phyloP scores from a whole-genome alignment of 2,888 invertebrate genomes.

The Troilus luridus region DNA sequence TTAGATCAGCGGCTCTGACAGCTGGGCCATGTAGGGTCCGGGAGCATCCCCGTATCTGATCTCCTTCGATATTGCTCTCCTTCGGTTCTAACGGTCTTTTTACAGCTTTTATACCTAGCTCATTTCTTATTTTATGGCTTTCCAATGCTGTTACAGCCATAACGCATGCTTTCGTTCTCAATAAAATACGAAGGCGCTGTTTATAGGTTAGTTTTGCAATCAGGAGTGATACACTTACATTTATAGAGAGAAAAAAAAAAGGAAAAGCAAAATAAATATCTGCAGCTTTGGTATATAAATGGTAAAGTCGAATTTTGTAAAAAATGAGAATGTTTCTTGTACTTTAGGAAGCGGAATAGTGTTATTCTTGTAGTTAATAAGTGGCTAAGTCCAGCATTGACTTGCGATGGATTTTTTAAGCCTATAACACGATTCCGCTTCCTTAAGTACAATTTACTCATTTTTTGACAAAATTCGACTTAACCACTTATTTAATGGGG shows the following conservation, averaged over 20 bases:
- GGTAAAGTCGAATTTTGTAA: too few species aligned
- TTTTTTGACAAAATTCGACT: too few species aligned
- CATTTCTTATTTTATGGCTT: not conserved
- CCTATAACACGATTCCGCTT: too few species aligned
- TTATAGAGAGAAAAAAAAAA: not conserved
- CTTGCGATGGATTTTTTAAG: too few species aligned
- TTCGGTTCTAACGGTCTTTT: not conserved
- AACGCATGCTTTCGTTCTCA: not conserved
- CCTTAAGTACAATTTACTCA: too few species aligned
- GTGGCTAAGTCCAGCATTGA: too few species aligned
- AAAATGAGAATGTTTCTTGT: too few species aligned
- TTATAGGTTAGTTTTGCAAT: not conserved
- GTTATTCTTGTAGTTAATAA: too few species aligned
- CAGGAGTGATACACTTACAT: not conserved
- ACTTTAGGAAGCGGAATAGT: too few species aligned
- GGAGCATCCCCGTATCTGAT: constrained; percentile 16
- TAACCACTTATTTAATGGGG: too few species aligned
- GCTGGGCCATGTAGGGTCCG: constrained; percentile 18
- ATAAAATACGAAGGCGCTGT: not conserved
- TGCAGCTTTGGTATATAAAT: too few species aligned
- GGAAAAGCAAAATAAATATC: too few species aligned
- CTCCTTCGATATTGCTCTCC: not conserved
- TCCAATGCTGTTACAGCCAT: not conserved
- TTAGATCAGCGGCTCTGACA: constrained; percentile 12
- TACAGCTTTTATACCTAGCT: not conserved